Base-by-base conservation (phyloP, 2,113 vertebrate genomes). In the Perca flavescens region DNA sequence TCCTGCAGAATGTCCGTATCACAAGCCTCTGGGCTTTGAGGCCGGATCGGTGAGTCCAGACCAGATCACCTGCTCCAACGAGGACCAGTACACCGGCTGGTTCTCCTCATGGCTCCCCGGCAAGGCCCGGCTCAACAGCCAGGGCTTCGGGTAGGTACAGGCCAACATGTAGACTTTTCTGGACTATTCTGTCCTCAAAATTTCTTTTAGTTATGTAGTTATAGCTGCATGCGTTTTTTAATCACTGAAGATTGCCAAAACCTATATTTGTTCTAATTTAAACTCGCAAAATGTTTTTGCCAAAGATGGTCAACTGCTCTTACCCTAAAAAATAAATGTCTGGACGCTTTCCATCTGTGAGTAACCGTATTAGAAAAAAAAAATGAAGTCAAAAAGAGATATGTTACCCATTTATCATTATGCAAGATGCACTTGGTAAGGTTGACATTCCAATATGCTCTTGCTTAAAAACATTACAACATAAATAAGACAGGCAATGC, bases 31-130 rank as follows among this genome's bases (percentile, higher is more conserved):
- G 77, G 98, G 98, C 54, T 99, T 99, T 0, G 98, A 99, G 85
- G 97, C 97, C 0, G 98, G 98, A 6, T 94, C 96, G 0, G 95
- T 99, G 61, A 95, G 86, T 56, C 68, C 96, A 1, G 97, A 98
- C 31, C 98, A 99, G 95, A 97, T 99, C 92, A 97, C 94, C 90
- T 99, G 97, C 89, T 97, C 98, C 90, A 98, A 96, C 85, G 94
- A 97, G 6, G 97, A 99, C 60, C 97, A 99, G 92, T 99, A 99
- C 77, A 96, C 95, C 0, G 98, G 98, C 77, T 99, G 98, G 98
- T 99, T 99, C 88, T 96, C 98, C 75, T 99, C 97, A 0, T 99
- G 98, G 98, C 94, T 96, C 0, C 95, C 98, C 16, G 96, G 93
- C 93, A 98, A 96, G 85, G 98, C 98, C 6, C 94, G 97, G 7